Conservation (phyloP, 1,140 invertebrate genomes). For the Ceratitis capitata region DNA sequence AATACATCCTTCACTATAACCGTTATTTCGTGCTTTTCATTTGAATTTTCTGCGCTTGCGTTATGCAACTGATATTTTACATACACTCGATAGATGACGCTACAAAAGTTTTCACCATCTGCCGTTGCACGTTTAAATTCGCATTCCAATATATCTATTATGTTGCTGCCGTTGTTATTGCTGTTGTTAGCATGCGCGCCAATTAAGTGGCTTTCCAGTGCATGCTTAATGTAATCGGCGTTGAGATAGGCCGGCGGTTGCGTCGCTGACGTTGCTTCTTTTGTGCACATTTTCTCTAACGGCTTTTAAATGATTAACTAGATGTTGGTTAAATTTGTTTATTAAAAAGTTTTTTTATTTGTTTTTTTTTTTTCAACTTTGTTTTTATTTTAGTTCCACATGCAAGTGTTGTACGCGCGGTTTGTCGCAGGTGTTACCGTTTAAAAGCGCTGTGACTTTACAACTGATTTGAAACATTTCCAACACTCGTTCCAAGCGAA, state of each 20-base stretch:
- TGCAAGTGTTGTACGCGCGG: too few relatives aligned
- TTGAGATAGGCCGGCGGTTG: background rate
- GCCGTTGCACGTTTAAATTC: slow-evolving; percentile 27
- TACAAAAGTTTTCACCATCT: slow-evolving; percentile 43
- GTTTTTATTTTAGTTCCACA: too few relatives aligned
- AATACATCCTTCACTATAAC: slow-evolving; percentile 53
- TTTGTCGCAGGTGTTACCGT: background rate
- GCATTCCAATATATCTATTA: background rate
- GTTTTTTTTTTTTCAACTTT: too few relatives aligned
- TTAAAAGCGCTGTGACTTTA: background rate
- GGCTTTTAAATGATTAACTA: background rate
- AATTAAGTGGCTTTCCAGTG: background rate
- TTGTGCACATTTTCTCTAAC: background rate
- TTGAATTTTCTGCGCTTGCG: slow-evolving; percentile 10
- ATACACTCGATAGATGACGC: slow-evolving; percentile 47
- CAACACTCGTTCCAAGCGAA: background rate
- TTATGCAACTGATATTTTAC: slow-evolving; percentile 30
- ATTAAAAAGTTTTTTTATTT: too few relatives aligned
- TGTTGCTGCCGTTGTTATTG: background rate
- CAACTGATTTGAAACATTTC: background rate
- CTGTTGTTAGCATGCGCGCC: background rate
- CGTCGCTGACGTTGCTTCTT: background rate
- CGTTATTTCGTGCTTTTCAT: slow-evolving; percentile 37
- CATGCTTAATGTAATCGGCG: background rate
- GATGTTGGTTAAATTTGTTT: too few relatives aligned